phyloP scores from a whole-genome alignment of 2,797 vertebrate genomes.

The Alfaro cultratus region DNA sequence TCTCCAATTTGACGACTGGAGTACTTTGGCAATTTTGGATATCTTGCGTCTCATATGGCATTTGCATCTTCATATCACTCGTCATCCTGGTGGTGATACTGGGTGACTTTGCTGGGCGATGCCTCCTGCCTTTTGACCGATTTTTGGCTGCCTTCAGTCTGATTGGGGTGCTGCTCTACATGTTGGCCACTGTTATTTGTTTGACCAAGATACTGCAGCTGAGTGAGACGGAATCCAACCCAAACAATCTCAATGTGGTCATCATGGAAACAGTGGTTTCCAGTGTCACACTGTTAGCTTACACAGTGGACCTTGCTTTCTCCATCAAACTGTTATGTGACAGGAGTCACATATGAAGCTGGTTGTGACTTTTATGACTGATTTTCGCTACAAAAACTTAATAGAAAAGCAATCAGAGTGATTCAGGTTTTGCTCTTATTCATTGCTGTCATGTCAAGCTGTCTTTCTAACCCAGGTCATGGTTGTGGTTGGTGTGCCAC shows the following conservation, averaged over 20 bases:
- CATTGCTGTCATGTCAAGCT: constrained; percentile 21
- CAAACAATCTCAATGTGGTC: constrained; percentile 24
- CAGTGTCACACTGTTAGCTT: constrained; percentile 75
- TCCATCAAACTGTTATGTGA: constrained; percentile 77
- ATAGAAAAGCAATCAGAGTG: constrained; percentile 7
- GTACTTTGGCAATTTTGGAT: constrained; percentile 51
- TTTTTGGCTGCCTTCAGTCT: constrained; percentile 73
- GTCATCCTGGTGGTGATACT: constrained; percentile 73
- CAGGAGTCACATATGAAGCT: constrained; percentile 47
- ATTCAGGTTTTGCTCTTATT: constrained; percentile 18
- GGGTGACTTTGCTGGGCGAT: constrained; percentile 74
- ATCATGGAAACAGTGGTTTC: constrained; percentile 68
- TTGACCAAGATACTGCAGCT: constrained; percentile 60
- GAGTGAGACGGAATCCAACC: rapidly evolving
- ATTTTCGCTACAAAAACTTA: neutral
- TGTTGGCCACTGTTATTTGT: constrained; percentile 72
- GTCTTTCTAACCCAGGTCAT: neutral
- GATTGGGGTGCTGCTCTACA: constrained; percentile 73
- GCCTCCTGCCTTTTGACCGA: constrained; percentile 75
- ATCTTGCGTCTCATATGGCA: constrained; percentile 40
- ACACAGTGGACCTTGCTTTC: constrained; percentile 80
- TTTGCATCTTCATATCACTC: constrained; percentile 71
- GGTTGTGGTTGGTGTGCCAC: neutral
- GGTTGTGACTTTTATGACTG: neutral
- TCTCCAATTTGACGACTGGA: rapidly evolving